Evolutionary conservation across 1,140 invertebrate species (phyloP).

Genomic region (Megalonaias nervosa): DNA sequence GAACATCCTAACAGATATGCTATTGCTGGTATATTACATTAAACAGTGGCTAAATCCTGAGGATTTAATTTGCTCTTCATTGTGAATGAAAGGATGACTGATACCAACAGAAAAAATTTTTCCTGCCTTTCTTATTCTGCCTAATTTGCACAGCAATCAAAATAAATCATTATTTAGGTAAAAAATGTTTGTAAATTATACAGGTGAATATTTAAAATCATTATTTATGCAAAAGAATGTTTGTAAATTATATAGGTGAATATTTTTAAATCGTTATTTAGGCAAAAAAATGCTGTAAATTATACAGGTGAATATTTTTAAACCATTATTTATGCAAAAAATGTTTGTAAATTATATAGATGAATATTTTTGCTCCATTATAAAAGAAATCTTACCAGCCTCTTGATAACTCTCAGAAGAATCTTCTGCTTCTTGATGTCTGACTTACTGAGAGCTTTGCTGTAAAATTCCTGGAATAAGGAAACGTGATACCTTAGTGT

Average conservation of each 20-base stretch:
- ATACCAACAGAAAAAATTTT: too few species aligned
- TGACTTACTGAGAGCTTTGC: constrained; percentile 60
- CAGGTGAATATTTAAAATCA: neutral
- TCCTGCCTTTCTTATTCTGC: too few species aligned
- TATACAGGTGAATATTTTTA: neutral
- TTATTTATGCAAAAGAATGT: neutral
- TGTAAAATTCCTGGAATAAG: constrained; percentile 64
- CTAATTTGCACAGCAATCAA: too few species aligned
- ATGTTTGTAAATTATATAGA: neutral
- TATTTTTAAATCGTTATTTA: neutral
- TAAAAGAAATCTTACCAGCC: constrained; percentile 59
- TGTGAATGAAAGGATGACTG: too few species aligned
- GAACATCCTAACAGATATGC: too few species aligned
- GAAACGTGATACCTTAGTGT: neutral
- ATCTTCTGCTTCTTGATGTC: constrained; percentile 71
- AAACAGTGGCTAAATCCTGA: too few species aligned
- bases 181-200: too few species aligned
- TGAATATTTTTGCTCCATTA: neutral
- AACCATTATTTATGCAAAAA: neutral
- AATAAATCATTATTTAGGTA: too few species aligned
- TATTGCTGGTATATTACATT: too few species aligned
- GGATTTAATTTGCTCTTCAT: too few species aligned
- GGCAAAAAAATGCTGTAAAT: neutral
- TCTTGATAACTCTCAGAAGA: constrained; percentile 68
- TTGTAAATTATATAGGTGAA: neutral